Conservation (phyloP, 2,888 invertebrate species). For the Meteorus cinctellus region DNA sequence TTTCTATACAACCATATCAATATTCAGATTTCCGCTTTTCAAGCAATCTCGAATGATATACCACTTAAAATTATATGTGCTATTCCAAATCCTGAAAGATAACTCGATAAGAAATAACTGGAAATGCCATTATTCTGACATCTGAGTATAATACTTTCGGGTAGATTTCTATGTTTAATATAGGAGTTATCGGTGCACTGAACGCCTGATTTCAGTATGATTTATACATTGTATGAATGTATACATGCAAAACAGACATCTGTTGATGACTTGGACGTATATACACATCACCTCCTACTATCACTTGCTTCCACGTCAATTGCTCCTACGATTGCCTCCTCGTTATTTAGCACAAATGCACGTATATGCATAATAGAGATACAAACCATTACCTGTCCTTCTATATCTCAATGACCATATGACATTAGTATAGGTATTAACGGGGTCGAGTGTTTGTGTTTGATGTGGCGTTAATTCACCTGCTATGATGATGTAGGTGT, state of each 20-base stretch:
- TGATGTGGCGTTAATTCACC: constrained; percentile 39
- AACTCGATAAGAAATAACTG: too few species aligned
- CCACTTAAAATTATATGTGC: too few species aligned
- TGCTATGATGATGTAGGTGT: background rate
- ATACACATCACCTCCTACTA: constrained; percentile 37
- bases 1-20: too few species aligned
- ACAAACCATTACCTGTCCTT: constrained; percentile 36
- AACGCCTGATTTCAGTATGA: constrained; percentile 60
- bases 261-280: constrained; percentile 62
- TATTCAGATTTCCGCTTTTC: too few species aligned
- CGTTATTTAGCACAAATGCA: constrained; percentile 5
- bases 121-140: too few species aligned
- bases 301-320: constrained; percentile 25
- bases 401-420: constrained; percentile 44
- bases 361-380: constrained; percentile 15
- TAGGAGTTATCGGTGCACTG: background rate
- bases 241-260: constrained; percentile 61
- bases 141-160: background rate
- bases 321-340: constrained; percentile 30
- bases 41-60: too few species aligned
- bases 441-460: constrained; percentile 35
- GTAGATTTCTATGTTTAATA: background rate
- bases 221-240: constrained; percentile 62
- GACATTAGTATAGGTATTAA: constrained; percentile 24
- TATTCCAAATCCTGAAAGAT: too few species aligned